Base-by-base conservation (phyloP, 2,888 invertebrate genomes). In the Alloscopus bannaensis region DNA sequence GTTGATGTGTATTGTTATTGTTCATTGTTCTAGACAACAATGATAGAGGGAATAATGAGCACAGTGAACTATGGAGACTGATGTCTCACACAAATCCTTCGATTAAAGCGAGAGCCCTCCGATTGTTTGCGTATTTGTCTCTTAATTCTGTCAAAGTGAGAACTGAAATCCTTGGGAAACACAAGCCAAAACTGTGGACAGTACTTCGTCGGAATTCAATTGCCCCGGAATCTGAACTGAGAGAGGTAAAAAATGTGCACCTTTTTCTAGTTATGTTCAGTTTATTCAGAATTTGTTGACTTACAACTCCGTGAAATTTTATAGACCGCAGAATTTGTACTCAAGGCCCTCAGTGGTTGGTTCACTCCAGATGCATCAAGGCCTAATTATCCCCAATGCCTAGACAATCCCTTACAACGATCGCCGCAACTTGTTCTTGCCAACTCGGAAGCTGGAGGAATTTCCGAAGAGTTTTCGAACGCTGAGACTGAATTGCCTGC, bases 31-130 rank as follows among this genome's bases (percentile, higher is more conserved):
- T 16, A 77, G 73, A 75, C 62, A 29, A 72, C 55, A 82, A 18
- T 31, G 71, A 70, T 11, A 57, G 45, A 36, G 42, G 52, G 20
- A 52, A 71, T 0, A 81, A 84, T 18, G 86, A 87, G n/a, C 81
- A 87, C 55, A 82, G 79, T 18, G 87, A 88, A 81, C 81, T 86
- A 3, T 81, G 85, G 83, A 66, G 84, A 26, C 77, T 89, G 55
- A 84, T 89, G 40, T 87, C 86, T 1, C 88, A 89, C 83, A 86
- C 86, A 24, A 88, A 88, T 81, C 86, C 86, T 20, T 45, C 86
- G 2, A 84, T 90, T 13, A 89, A 91, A 84, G 91, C 92, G 86
- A 90, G 94, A 86, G 90, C 92, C 11, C 94, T 86, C 11, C 52
- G 86, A 50, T 64, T 83, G 16, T 47, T 86, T 6, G 80, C 78